Evolutionary conservation across 1,140 invertebrate species (phyloP).

Genomic region (Lepidotrigona ventralis): DNA sequence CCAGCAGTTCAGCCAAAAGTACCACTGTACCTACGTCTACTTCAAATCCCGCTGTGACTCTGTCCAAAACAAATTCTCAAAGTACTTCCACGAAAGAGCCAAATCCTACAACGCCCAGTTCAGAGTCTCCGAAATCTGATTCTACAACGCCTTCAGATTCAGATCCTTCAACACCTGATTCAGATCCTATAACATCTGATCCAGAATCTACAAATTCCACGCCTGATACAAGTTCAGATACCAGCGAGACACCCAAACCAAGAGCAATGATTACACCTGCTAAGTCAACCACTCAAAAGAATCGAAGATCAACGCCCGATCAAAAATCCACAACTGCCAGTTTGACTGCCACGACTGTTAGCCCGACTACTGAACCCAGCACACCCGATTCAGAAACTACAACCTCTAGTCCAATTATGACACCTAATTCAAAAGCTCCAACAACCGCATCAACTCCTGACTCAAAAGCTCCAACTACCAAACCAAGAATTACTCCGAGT

Average conservation of each 20-base stretch:
- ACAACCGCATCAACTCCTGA: background rate
- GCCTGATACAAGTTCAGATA: conserved; percentile 3
- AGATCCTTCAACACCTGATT: background rate
- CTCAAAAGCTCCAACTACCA: background rate
- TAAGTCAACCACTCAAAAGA: background rate
- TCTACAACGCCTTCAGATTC: background rate
- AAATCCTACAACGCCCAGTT: background rate
- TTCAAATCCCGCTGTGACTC: background rate
- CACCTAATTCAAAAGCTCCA: background rate
- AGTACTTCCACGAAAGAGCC: conserved; percentile 21
- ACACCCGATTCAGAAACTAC: background rate
- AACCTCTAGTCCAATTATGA: background rate
- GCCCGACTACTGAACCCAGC: conserved; percentile 1
- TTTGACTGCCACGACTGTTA: conserved; percentile 2
- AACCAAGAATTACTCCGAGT: background rate
- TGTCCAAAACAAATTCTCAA: background rate
- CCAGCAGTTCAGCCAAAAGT: background rate
- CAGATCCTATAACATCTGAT: background rate
- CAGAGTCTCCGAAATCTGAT: background rate
- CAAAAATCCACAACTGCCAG: background rate
- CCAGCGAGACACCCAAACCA: background rate
- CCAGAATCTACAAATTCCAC: background rate
- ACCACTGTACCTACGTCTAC: conserved; percentile 17
- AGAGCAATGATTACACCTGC: background rate
- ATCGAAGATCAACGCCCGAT: background rate